Evolutionary conservation across 2,797 vertebrate species (phyloP), one percentile per base, ranked within the genome.

Genomic region (Labroides dimidiatus): DNA sequence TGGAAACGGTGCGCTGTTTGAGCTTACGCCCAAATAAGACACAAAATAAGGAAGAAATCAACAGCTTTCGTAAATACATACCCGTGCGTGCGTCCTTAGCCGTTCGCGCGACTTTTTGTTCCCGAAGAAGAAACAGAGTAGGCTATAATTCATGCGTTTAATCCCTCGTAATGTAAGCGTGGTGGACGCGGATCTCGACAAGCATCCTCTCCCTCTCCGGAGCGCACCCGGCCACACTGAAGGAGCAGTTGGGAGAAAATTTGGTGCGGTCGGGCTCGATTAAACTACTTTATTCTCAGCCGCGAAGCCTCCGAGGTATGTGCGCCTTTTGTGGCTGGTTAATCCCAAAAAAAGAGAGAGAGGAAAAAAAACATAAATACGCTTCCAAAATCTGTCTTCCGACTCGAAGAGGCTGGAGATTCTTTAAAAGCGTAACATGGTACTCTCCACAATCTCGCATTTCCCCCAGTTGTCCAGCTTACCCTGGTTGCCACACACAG

Each of bases 401-500:
- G 84, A 87, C 82, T 82, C 81, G 81, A 87, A 84, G 69, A 84
- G 82, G 80, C 71, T 79, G 81, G 58, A 78, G 87, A 86, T 86
- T 86, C 82, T 88, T 90, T 91, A 89, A 87, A 90, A 89, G 87
- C 91, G 89, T 87, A 89, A 89, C 89, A 87, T 85, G 86, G 90
- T 90, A 56, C 90, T 91, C 88, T 91, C 89, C 89, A 81, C 89
- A 80, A 88, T 85, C 89, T 88, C 89, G 90, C 90, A 64, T 90
- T 90, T 89, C 90, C 85, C 86, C 85, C 77, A 72, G 83, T 91
- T 90, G 88, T 88, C 86, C 91, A 87, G 91, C 80, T 87, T 77
- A 87, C 80, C 88, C 92, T 77, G 93, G 88, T 93, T 93, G 91
- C 94, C 95, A 94, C 94, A 93, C 93, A 94, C 94, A 94, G 92